Conservation (phyloP, 2,888 invertebrate species). For the Ferrisia virgata region DNA sequence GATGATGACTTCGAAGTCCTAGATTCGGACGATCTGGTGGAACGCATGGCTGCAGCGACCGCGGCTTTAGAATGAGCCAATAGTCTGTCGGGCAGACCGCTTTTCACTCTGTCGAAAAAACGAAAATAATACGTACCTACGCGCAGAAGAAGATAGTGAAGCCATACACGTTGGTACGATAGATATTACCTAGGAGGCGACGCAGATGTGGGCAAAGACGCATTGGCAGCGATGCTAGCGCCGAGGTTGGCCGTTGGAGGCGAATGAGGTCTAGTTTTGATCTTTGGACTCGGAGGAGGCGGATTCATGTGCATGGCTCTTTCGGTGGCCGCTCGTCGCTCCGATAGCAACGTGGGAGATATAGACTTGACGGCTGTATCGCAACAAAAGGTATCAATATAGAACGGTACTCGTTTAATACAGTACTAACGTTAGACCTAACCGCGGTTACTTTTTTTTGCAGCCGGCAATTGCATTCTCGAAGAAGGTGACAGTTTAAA, state of each 20-base stretch:
- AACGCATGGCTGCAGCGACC: constrained; percentile 48
- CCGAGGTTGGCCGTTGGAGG: constrained; percentile 48
- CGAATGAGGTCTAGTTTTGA: constrained; percentile 37
- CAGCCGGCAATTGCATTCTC: constrained; percentile 10
- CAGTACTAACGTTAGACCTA: no score
- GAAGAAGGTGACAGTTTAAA: constrained; percentile 46
- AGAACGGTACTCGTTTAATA: no score
- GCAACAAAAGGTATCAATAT: not conserved
- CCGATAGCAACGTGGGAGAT: constrained; percentile 51
- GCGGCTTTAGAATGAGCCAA: constrained; percentile 49
- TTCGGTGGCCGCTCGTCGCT: constrained; percentile 59
- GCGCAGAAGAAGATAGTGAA: not conserved
- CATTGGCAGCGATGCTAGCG: not conserved
- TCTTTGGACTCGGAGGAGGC: constrained; percentile 62
- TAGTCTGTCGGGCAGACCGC: constrained; percentile 49
- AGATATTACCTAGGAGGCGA: not conserved
- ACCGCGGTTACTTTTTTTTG: constrained; percentile 19
- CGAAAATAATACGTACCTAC: not conserved
- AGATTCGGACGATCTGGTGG: constrained; percentile 48
- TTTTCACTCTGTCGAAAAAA: constrained; percentile 37
- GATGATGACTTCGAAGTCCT: constrained; percentile 48
- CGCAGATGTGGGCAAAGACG: not conserved
- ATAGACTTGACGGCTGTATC: constrained; percentile 48
- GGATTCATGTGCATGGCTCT: constrained; percentile 68
- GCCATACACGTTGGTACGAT: not conserved